Evolutionary conservation across 2,113 vertebrate genomes (phyloP).

Genomic region (Cynocephalus volans): DNA sequence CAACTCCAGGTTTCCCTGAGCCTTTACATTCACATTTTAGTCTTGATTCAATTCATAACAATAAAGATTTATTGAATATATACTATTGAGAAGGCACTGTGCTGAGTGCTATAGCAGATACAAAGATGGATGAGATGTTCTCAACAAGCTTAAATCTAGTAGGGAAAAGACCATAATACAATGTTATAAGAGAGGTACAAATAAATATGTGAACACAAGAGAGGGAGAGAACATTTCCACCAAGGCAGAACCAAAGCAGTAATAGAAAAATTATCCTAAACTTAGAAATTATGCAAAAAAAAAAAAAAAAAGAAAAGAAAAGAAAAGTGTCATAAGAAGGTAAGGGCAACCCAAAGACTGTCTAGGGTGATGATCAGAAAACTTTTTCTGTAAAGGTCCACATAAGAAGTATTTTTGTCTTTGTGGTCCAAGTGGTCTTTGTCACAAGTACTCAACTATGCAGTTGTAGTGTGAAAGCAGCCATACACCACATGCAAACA

Average conservation of each 20-base stretch:
- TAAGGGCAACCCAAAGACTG: not conserved
- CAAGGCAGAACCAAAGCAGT: not conserved
- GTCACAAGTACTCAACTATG: conserved; percentile 15
- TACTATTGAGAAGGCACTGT: conserved; percentile 40
- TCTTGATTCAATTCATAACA: conserved; percentile 17
- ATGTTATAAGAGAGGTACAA: not conserved
- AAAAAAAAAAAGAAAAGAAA: no score
- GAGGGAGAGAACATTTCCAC: not conserved
- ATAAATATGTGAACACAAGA: conserved; percentile 1
- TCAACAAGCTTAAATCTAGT: conserved; percentile 27
- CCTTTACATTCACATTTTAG: conserved; percentile 22
- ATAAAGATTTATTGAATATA: conserved; percentile 29
- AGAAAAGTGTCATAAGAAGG: not conserved
- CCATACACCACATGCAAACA: not conserved
- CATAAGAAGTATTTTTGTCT: conserved; percentile 1
- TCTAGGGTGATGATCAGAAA: not conserved
- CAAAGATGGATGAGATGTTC: not conserved
- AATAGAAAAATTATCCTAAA: conserved; percentile 12
- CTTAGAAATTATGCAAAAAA: not conserved
- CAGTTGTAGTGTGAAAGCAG: not conserved
- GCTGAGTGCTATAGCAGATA: not conserved
- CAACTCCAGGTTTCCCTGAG: conserved; percentile 92
- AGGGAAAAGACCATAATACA: conserved; percentile 11
- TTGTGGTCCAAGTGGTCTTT: not conserved
- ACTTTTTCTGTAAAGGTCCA: not conserved